A percentile compares a stretch with the other conserved stretches of the same genome.
phyloP scores from a whole-genome alignment of 1,140 invertebrate species.

The Halyomorpha halys region DNA sequence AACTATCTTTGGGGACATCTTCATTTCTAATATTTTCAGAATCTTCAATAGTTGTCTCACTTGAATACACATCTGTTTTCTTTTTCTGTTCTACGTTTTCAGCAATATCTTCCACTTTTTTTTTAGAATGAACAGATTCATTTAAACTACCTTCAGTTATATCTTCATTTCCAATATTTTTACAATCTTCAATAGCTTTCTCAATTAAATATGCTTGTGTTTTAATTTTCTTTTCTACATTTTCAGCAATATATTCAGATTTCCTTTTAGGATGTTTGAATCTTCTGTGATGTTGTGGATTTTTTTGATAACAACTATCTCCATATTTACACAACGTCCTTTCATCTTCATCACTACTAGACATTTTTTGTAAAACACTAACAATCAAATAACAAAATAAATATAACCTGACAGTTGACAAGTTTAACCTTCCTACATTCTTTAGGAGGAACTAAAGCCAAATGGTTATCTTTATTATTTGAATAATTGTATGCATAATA shows the following conservation, averaged over 20 bases:
- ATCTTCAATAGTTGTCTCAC: neutral
- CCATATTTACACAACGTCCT: slow-evolving; percentile 63
- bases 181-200: neutral
- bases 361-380: neutral
- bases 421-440: too few species aligned
- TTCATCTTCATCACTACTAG: slow-evolving; percentile 35
- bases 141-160: neutral
- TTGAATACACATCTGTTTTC: neutral
- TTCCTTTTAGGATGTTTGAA: slow-evolving; percentile 61
- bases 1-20: neutral
- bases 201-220: neutral
- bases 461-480: too few species aligned
- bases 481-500: too few species aligned
- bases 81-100: too few species aligned
- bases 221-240: neutral
- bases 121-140: neutral
- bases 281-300: slow-evolving; percentile 58
- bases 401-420: neutral
- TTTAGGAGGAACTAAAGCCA: too few species aligned
- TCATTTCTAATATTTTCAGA: neutral
- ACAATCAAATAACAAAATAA: neutral
- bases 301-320: slow-evolving; percentile 72
- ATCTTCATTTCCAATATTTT: slow-evolving; percentile 5
- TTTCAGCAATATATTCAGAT: slow-evolving; percentile 10
- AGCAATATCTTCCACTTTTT: too few species aligned